Evolutionary conservation across 2,797 vertebrate genomes (phyloP), one percentile per base, ranked within the genome.

Genomic region (Spheniscus humboldti): DNA sequence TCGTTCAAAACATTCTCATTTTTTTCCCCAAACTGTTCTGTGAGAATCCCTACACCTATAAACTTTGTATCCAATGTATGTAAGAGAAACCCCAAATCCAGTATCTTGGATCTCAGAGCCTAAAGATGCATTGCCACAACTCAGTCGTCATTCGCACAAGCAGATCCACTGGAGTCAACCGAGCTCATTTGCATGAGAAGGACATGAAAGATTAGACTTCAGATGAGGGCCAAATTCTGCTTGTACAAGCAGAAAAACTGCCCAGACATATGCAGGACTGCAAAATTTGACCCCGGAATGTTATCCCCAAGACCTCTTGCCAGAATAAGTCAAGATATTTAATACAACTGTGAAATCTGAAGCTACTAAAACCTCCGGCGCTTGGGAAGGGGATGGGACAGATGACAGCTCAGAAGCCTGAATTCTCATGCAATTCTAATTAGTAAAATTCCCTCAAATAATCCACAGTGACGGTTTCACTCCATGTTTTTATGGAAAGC

Each of bases 371-470:
- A 84, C 28, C 69, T 91, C 50, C 55, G 59, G 66, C 4, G 5
- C 52, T 86, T 48, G 43, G 37, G 85, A 90, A 94, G 28, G 33
- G 43, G 78, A 92, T 74, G 37, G 56, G 73, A 80, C 64, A 93
- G 82, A 92, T 83, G 81, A 95, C 94, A 90, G 78, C 89, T 86
- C 86, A 64, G 73, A 94, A 92, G 86, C 66, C 39, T 67, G 47
- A 91, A 95, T 75, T 85, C 79, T 96, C 86, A 86, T 91, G 86
- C 78, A 95, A 92, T 78, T 94, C 91, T 96, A 96, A 95, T 86
- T 84, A 88, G 67, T 59, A 95, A 91, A 96, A 93, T 86, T 94
- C 81, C 50, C 62, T 91, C 79, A 91, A 88, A 97, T 90, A 92
- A 94, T 88, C 75, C 80, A 81, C 53, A 94, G 90, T 16, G 20